A percentile compares a stretch with the other conserved stretches of the same genome.
Evolutionary conservation across 2,113 vertebrate species (phyloP).

Genomic region (Hydrochoerus hydrochaeris): DNA sequence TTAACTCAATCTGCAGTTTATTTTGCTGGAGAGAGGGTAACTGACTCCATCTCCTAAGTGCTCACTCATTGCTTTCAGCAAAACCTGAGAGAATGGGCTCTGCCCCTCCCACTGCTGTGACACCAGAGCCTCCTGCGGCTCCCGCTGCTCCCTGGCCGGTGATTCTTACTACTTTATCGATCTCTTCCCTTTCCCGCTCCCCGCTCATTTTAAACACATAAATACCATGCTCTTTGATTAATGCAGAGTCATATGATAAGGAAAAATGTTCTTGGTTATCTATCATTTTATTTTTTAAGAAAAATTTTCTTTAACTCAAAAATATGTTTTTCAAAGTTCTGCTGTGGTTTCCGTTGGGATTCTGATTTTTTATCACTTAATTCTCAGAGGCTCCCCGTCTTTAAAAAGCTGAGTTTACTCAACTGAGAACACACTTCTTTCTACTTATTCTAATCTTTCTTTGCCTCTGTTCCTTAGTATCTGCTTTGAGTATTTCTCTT

Average conservation of each 20-base stretch:
- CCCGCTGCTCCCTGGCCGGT: rapidly evolving
- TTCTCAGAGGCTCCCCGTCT: background rate
- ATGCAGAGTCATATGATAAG: background rate
- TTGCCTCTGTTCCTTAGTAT: background rate
- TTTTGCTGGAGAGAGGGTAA: background rate
- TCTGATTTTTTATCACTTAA: background rate
- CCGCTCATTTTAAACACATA: background rate
- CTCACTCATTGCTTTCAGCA: background rate
- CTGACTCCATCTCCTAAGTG: background rate
- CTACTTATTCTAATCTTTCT: background rate
- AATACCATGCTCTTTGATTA: background rate
- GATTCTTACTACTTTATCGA: rapidly evolving
- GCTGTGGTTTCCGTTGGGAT: background rate
- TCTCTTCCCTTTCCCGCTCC: background rate
- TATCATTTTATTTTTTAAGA: background rate
- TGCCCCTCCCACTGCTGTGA: too few species aligned
- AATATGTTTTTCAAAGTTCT: background rate
- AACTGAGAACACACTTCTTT: background rate
- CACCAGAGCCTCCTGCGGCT: too few species aligned
- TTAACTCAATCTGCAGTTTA: background rate
- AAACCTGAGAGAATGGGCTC: background rate
- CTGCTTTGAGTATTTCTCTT: background rate
- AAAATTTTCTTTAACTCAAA: background rate
- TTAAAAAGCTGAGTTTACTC: background rate
- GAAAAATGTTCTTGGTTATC: background rate